Evolutionary conservation across 2,113 vertebrate genomes (phyloP).

Genomic region (Centropus unirufus): DNA sequence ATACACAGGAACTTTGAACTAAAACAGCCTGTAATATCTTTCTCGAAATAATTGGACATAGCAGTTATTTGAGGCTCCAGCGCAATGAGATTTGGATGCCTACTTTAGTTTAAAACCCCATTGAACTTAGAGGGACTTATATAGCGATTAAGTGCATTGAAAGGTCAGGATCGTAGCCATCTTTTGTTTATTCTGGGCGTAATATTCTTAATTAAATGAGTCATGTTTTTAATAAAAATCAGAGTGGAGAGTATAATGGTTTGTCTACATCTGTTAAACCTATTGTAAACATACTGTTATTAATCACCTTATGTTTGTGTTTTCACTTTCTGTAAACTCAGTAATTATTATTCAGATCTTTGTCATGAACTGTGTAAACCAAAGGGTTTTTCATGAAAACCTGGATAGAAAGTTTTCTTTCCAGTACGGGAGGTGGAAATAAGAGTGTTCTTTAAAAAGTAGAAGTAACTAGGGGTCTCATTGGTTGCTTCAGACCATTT

Average conservation of each 20-base stretch:
- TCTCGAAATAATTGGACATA: background rate
- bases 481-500: background rate
- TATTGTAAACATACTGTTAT: background rate
- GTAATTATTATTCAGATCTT: background rate
- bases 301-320: background rate
- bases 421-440: background rate
- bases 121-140: background rate
- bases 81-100: background rate
- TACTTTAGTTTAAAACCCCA: fast-evolving
- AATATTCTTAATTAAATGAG: background rate
- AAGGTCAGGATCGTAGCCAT: background rate
- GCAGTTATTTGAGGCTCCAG: background rate
- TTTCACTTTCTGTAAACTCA: background rate
- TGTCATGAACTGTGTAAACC: background rate
- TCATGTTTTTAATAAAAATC: background rate
- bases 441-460: background rate
- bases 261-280: background rate
- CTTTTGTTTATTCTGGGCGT: background rate
- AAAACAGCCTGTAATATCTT: background rate
- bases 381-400: background rate
- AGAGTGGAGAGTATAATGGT: background rate
- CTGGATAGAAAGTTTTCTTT: background rate
- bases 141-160: background rate
- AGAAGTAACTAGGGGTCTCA: background rate
- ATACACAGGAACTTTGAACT: background rate